phyloP scores from a whole-genome alignment of 2,113 vertebrate genomes.

The Glareola pratincola region DNA sequence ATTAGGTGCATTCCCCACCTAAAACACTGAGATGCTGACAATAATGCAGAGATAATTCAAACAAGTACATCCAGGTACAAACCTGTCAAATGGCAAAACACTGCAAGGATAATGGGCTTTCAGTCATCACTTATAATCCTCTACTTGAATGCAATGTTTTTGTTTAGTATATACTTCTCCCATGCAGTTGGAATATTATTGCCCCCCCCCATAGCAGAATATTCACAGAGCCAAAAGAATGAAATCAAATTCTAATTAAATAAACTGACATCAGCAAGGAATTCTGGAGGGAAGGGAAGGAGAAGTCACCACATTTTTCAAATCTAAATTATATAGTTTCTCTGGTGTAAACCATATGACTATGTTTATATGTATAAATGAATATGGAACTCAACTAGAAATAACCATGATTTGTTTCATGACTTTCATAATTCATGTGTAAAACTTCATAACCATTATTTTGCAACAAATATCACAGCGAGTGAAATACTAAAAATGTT shows the following conservation, averaged over 20 bases:
- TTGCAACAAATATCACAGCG: not conserved
- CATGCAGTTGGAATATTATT: not conserved
- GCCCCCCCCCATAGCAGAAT: not conserved
- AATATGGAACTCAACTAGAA: not conserved
- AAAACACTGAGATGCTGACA: slow-evolving; percentile 4
- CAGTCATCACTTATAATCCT: not conserved
- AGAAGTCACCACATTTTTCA: not conserved
- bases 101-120: slow-evolving; percentile 1
- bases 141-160: not conserved
- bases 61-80: slow-evolving; percentile 14
- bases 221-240: not conserved
- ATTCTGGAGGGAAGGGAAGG: not conserved
- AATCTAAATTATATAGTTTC: not conserved
- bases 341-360: not conserved
- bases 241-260: not conserved
- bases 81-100: slow-evolving; percentile 1
- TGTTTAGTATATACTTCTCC: not conserved
- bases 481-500: not conserved
- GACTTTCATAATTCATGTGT: not conserved
- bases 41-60: slow-evolving; percentile 27
- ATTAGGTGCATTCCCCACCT: slow-evolving; percentile 27
- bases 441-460: not conserved
- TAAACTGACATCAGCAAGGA: not conserved
- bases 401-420: not conserved
- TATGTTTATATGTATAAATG: not conserved